Conservation (phyloP, 2,888 invertebrate species). For the Euclidia mi region DNA sequence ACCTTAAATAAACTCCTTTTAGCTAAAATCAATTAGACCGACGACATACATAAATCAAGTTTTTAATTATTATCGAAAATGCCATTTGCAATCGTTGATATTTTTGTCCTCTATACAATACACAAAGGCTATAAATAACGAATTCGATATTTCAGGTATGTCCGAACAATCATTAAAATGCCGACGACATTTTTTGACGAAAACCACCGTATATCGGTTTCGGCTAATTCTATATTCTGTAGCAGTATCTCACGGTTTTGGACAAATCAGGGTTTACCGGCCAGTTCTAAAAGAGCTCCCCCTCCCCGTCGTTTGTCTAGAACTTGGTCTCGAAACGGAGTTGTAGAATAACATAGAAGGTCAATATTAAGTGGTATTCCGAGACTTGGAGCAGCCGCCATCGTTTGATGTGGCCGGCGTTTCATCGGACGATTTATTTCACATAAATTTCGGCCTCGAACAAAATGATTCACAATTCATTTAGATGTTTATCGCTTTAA, state of each 20-base stretch:
- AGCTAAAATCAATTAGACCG: slow-evolving; percentile 51
- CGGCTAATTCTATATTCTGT: slow-evolving; percentile 76
- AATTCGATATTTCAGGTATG: slow-evolving; percentile 81
- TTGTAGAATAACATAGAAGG: slow-evolving; percentile 53
- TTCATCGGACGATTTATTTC: slow-evolving; percentile 79
- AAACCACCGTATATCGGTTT: slow-evolving; percentile 68
- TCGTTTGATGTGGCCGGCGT: slow-evolving; percentile 80
- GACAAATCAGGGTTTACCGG: slow-evolving; percentile 64
- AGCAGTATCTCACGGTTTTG: slow-evolving; percentile 68
- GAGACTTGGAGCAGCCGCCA: slow-evolving; percentile 48
- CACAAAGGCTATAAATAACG: slow-evolving; percentile 83
- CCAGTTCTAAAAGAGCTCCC: slow-evolving; percentile 63
- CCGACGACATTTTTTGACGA: slow-evolving; percentile 78
- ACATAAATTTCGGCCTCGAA: slow-evolving; percentile 78
- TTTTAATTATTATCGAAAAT: slow-evolving; percentile 67
- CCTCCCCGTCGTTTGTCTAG: slow-evolving; percentile 53
- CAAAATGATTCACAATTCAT: slow-evolving; percentile 81
- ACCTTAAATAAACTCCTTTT: slow-evolving; percentile 38
- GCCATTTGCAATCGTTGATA: slow-evolving; percentile 66
- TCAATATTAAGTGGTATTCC: slow-evolving; percentile 61
- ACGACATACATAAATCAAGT: slow-evolving; percentile 69
- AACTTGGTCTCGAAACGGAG: slow-evolving; percentile 30
- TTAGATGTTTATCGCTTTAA: slow-evolving; percentile 86
- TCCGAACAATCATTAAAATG: slow-evolving; percentile 77
- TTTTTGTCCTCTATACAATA: slow-evolving; percentile 72